Conservation (phyloP, 2,888 invertebrate species). For the Ommatoiulus sabulosus region DNA sequence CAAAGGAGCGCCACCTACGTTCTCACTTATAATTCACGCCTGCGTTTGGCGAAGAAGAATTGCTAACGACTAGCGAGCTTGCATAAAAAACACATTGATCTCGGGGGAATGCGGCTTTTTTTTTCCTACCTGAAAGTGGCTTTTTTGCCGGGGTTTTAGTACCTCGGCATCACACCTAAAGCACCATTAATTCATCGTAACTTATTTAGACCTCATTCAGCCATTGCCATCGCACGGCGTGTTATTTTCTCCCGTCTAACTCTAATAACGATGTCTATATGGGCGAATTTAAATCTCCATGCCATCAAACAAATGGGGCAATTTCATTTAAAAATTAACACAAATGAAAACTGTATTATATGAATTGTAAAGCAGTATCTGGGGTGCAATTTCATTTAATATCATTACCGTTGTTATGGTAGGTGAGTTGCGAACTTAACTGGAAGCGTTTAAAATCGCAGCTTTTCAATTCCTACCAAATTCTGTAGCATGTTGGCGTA, state of each 20-base stretch:
- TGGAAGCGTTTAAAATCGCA: not conserved
- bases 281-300: conserved; percentile 44
- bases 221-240: not conserved
- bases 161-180: conserved; percentile 32
- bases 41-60: conserved; percentile 7
- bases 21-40: conserved; percentile 29
- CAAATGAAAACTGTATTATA: conserved; percentile 51
- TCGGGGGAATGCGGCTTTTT: not conserved
- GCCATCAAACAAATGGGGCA: conserved; percentile 32
- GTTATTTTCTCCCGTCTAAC: conserved; percentile 48
- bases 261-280: conserved; percentile 37
- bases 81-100: conserved; percentile 36
- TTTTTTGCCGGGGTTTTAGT: conserved; percentile 50
- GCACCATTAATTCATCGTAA: conserved; percentile 51
- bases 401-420: conserved; percentile 37
- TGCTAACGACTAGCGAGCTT: not conserved
- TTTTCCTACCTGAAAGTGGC: conserved; percentile 20
- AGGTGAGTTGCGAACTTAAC: not conserved
- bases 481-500: no score
- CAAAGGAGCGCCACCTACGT: conserved; percentile 19
- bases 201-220: conserved; percentile 40
- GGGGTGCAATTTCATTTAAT: conserved; percentile 51
- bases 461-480: no score
- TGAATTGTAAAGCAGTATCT: conserved; percentile 49
- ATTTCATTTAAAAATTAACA: conserved; percentile 53